These are phyloP conservation scores for Polia nebulosa DNA, from an alignment of 2,888 invertebrate genomes.

Conservation along the genomic window DNA sequence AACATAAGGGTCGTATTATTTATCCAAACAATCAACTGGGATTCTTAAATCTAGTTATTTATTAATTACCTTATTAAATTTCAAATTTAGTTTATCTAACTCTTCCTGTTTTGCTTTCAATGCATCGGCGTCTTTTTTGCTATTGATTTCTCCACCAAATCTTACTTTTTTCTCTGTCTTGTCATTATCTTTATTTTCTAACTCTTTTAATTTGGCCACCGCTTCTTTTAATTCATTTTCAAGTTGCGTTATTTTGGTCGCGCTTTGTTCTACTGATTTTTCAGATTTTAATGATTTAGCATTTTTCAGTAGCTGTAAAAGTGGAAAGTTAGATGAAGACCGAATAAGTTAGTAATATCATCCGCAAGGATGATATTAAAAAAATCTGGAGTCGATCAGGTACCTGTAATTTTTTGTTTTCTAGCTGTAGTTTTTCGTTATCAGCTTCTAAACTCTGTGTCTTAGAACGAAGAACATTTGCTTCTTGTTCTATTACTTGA, in stretches of 20 bases:
- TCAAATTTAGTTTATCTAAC: slow-evolving; percentile 90
- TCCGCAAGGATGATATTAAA: background rate
- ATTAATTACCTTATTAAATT: slow-evolving; percentile 84
- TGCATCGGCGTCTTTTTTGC: slow-evolving; percentile 85
- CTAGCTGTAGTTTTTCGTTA: slow-evolving; percentile 94
- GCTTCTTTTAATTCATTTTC: slow-evolving; percentile 92
- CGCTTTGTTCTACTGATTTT: slow-evolving; percentile 90
- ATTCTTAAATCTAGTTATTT: no score
- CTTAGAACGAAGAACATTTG: slow-evolving; percentile 92
- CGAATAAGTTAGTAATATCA: background rate
- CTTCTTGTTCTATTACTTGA: slow-evolving; percentile 95
- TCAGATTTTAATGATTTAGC: slow-evolving; percentile 90
- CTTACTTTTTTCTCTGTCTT: slow-evolving; percentile 90
- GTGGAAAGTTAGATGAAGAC: slow-evolving; percentile 38
- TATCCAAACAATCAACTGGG: no score
- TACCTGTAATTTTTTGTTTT: slow-evolving; percentile 94
- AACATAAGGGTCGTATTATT: slow-evolving; percentile 22
- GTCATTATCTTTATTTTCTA: slow-evolving; percentile 89
- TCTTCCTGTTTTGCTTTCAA: slow-evolving; percentile 89
- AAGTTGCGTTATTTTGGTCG: slow-evolving; percentile 91
- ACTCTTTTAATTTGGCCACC: slow-evolving; percentile 90
- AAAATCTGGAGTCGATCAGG: background rate
- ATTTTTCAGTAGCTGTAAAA: slow-evolving; percentile 90
- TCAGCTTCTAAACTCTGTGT: slow-evolving; percentile 93
- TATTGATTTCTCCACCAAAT: slow-evolving; percentile 82